These are phyloP conservation scores for Platyscapa corneri DNA, from an alignment of 1,140 invertebrate genomes.

Conservation along the genomic window DNA sequence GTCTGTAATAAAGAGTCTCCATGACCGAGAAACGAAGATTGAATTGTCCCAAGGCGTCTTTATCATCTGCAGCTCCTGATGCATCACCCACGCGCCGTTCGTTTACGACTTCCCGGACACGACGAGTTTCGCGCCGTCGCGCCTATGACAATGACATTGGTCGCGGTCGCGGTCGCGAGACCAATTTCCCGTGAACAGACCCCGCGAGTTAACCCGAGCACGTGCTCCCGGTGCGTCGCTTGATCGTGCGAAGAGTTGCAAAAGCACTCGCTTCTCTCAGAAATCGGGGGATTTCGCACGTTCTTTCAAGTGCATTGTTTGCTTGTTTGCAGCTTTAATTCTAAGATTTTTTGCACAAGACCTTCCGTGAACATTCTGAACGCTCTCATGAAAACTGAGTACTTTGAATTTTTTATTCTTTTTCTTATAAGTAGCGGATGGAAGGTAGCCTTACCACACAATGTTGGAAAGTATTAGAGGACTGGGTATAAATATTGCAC, in stretches of 20 bases:
- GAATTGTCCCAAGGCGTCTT: neutral
- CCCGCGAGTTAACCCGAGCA: neutral
- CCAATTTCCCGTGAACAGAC: conserved; percentile 10
- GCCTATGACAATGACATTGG: conserved; percentile 39
- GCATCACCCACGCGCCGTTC: neutral
- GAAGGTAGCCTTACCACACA: too few relatives aligned
- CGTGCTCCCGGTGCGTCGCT: neutral
- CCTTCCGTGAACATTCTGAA: neutral
- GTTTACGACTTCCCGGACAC: conserved; percentile 36
- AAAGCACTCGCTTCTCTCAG: neutral
- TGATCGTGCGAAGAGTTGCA: neutral
- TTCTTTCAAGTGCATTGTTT: neutral
- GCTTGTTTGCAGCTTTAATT: neutral
- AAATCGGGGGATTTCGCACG: neutral
- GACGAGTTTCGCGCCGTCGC: neutral
- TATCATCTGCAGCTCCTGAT: neutral
- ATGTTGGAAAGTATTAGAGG: too few relatives aligned
- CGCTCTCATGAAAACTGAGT: too few relatives aligned
- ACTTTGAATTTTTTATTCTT: too few relatives aligned
- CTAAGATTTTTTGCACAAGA: neutral
- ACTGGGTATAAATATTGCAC: too few relatives aligned
- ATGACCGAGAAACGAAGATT: neutral
- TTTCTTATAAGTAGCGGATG: too few relatives aligned
- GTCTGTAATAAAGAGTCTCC: neutral
- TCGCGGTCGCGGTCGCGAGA: neutral